Evolutionary conservation across 2,113 vertebrate species (phyloP).

Genomic region (Melanocharis versteri): DNA sequence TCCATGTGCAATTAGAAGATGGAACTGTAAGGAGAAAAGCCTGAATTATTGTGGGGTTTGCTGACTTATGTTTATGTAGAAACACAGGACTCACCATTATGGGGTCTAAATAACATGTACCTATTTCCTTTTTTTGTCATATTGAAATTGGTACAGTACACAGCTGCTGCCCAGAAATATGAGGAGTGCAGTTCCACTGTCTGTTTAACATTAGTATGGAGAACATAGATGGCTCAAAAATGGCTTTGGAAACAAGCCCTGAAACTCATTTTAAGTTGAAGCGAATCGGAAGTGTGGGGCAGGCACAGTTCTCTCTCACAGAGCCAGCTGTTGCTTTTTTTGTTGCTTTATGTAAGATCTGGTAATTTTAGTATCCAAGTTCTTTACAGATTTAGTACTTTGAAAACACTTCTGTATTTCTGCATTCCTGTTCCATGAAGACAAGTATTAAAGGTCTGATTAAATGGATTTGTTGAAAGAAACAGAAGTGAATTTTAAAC

Average conservation of each 20-base stretch:
- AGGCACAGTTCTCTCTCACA: not conserved
- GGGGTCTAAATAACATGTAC: not conserved
- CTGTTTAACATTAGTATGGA: not conserved
- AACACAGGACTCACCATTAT: fast-evolving
- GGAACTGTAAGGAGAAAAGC: constrained; percentile 79
- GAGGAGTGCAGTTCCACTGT: not conserved
- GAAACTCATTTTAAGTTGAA: not conserved
- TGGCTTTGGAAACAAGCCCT: not conserved
- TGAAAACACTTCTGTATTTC: not conserved
- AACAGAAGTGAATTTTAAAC: not conserved
- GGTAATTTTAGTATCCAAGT: not conserved
- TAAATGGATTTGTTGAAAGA: not conserved
- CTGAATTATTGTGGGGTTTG: not conserved
- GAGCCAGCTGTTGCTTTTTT: not conserved
- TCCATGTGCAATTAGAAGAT: constrained; percentile 85
- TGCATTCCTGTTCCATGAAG: not conserved
- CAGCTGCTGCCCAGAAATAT: not conserved
- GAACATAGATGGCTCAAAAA: not conserved
- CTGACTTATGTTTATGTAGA: not conserved
- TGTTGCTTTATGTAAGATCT: not conserved
- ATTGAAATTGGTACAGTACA: not conserved
- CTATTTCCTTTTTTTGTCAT: not conserved
- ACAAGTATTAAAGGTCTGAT: not conserved
- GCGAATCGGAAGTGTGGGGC: not conserved
- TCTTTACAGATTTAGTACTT: not conserved